Conservation (phyloP, 1,140 invertebrate species). For the Argopecten irradians region DNA sequence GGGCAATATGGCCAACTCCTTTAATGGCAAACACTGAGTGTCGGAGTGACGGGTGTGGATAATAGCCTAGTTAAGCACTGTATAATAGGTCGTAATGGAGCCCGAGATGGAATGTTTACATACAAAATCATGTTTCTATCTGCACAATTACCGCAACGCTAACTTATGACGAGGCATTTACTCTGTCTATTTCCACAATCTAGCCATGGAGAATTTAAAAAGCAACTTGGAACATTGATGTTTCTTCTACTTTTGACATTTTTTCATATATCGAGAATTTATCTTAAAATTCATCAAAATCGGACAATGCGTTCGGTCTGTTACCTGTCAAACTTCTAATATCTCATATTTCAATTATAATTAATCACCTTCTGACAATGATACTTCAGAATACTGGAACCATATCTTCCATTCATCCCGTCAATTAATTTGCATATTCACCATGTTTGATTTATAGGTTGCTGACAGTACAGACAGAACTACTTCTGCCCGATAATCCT, state of each 20-base stretch:
- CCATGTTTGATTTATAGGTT: slow-evolving; percentile 14
- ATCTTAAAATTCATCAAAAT: slow-evolving; percentile 23
- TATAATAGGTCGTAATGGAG: neutral
- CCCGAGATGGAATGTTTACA: slow-evolving; percentile 2
- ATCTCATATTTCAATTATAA: slow-evolving; percentile 19
- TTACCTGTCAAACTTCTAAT: slow-evolving; percentile 22
- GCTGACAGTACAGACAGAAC: neutral
- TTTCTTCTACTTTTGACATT: neutral
- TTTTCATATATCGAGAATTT: slow-evolving; percentile 23
- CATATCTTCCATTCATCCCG: slow-evolving; percentile 20
- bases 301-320: neutral
- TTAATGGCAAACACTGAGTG: neutral
- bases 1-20: neutral
- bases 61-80: neutral
- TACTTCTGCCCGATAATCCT: neutral
- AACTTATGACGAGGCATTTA: neutral
- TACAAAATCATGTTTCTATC: slow-evolving; percentile 3
- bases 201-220: neutral
- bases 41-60: neutral
- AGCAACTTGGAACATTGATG: slow-evolving; percentile 13
- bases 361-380: neutral
- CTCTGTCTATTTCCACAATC: slow-evolving; percentile 1
- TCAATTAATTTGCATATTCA: neutral
- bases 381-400: slow-evolving; percentile 8
- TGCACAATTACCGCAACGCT: neutral